Evolutionary conservation across 2,888 invertebrate genomes (phyloP).

Genomic region (Rhodophaea formosa): DNA sequence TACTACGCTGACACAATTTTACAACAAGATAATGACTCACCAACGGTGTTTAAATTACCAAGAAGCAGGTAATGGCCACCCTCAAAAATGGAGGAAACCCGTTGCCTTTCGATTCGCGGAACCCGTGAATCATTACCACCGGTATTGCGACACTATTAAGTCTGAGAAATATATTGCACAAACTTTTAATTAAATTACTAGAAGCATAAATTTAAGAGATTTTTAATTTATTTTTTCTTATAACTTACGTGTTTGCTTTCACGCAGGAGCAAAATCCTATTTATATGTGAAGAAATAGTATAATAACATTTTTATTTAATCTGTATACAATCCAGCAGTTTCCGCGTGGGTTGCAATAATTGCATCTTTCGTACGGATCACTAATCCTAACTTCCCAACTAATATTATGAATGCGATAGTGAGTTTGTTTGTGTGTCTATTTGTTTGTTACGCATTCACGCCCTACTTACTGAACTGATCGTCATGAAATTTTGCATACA

Average conservation of each 20-base stretch:
- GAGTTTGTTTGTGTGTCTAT: no score
- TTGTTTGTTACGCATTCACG: no score
- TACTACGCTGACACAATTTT: not conserved
- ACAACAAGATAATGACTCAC: not conserved
- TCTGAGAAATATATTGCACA: not conserved
- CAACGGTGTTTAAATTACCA: not conserved
- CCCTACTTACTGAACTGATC: no score
- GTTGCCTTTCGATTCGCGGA: slow-evolving; percentile 1
- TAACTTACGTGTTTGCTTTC: not conserved
- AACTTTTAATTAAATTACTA: not conserved
- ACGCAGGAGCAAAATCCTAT: no score
- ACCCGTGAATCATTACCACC: not conserved
- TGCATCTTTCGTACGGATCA: no score
- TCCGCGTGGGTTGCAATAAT: no score
- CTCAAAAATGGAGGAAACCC: not conserved
- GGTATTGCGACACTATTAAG: not conserved
- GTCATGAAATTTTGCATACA: no score
- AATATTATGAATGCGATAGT: no score
- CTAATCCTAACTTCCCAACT: no score
- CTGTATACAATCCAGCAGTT: no score
- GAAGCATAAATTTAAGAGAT: not conserved
- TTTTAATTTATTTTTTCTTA: not conserved
- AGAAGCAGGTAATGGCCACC: not conserved
- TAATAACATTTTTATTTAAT: no score
- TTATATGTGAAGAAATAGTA: no score